A percentile compares a stretch with the other conserved stretches of the same genome.
Conservation (phyloP, 92 coral and sea anemone genomes). For the Actinostola sp. region DNA sequence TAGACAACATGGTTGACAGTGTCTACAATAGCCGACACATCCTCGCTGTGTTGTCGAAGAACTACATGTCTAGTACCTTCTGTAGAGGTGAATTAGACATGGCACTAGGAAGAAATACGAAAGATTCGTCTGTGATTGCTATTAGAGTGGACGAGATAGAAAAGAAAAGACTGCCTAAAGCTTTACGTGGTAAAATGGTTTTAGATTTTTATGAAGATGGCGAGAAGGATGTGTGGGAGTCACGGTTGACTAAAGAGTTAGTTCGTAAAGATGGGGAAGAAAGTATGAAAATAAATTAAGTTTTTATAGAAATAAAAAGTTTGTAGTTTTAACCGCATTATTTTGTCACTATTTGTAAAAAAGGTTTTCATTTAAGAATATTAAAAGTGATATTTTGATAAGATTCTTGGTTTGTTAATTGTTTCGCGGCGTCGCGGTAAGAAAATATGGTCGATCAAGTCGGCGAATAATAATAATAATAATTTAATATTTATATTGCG, state of each 20-base stretch:
- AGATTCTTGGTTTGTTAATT: too few species aligned
- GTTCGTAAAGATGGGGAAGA: conserved; percentile 12
- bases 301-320: background rate
- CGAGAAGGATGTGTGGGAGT: conserved; percentile 64
- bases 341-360: too few species aligned
- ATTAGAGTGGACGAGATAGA: conserved; percentile 67
- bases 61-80: conserved; percentile 68
- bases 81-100: conserved; percentile 82
- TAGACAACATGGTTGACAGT: conserved; percentile 86
- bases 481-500: too few species aligned
- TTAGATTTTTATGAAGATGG: conserved; percentile 55
- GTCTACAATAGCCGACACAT: conserved; percentile 76
- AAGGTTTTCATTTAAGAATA: too few species aligned
- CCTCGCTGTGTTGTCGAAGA: conserved; percentile 71
- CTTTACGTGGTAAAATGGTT: conserved; percentile 64
- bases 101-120: conserved; percentile 68
- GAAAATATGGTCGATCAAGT: too few species aligned
- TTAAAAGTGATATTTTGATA: too few species aligned
- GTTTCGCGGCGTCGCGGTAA: too few species aligned
- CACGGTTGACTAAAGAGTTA: conserved; percentile 60
- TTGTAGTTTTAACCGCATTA: background rate
- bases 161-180: conserved; percentile 63
- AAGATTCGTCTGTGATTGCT: conserved; percentile 69
- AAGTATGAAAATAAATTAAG: background rate
- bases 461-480: too few species aligned